A percentile compares a stretch with the other conserved stretches of the same genome.
These are phyloP conservation scores for Sitta carolinensis DNA, from an alignment of 2,797 vertebrate genomes.

Conservation along the genomic window DNA sequence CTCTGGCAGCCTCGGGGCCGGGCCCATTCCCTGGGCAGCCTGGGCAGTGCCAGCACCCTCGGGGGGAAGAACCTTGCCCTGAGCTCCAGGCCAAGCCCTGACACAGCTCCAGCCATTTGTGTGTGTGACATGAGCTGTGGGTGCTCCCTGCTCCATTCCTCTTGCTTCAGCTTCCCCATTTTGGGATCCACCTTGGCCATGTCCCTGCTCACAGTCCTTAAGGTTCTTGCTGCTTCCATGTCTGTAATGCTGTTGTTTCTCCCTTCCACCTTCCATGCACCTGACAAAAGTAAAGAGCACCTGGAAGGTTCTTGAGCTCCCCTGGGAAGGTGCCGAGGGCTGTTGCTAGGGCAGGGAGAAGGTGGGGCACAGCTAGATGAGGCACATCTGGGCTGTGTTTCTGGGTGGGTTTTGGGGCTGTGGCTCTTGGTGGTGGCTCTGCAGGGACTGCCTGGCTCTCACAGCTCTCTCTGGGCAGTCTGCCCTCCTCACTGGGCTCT, in stretches of 20 bases:
- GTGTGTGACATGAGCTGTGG: neutral
- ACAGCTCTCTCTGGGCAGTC: neutral
- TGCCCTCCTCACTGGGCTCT: neutral
- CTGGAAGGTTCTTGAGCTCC: neutral
- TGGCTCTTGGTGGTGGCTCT: neutral
- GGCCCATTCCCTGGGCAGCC: neutral
- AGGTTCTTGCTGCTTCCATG: neutral
- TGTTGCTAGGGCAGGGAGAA: neutral
- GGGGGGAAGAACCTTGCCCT: neutral
- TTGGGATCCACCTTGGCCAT: neutral
- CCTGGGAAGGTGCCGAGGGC: neutral
- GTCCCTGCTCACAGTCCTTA: neutral
- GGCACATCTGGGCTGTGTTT: neutral
- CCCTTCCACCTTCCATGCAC: rapidly evolving
- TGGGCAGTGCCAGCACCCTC: neutral
- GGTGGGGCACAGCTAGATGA: neutral
- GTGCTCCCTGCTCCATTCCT: neutral
- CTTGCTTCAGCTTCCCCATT: neutral
- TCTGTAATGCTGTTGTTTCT: neutral
- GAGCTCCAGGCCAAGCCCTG: neutral
- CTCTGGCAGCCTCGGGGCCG: neutral
- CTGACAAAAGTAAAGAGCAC: neutral
- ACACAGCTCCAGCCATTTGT: neutral
- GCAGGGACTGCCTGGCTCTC: neutral
- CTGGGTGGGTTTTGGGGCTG: neutral